Base-by-base conservation (phyloP, 2,888 invertebrate species). In the Antheraea assamensis region DNA sequence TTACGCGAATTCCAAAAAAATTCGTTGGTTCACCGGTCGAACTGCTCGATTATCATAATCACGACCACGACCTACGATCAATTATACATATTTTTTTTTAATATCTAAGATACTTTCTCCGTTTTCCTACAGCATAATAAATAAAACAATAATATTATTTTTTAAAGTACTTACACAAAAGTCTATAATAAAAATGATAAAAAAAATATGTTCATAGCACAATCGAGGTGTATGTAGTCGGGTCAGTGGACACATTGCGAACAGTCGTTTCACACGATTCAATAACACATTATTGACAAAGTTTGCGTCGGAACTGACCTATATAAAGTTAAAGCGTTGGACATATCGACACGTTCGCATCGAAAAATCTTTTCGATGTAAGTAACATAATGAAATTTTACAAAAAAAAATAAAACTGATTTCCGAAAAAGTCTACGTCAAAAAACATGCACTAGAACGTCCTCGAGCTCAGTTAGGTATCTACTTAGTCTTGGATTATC, bases 241-340 rank as follows among this genome's bases (percentile, higher is more conserved):
- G 61, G 61, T 61, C 61, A 61, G n/a, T 55, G 55, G 52, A 35
- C 35, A 52, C 66, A 31, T 66, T 49, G 49, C 72, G 21, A 72
- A 68, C 66, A 27, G 68, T 15, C 72, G 72, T 72, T 72, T 72
- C 72, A 24, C 72, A 61, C 61, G 61, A 73, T 73, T 73, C 77
- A 78, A 82, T 79, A 79, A 61, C 27, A 75, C 74, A 76, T 78
- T 82, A 83, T 81, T 83, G 80, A 78, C 75, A 76, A 83, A 78
- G 78, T 78, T 76, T 75, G 75, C 71, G 17, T 72, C 74, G 75
- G 78, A 82, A 64, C 74, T 74, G 80, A 71, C 78, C 81, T 73
- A 82, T 78, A 81, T 82, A 73, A 74, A 64, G 71, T 49, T 71
- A 49, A 74, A 35, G 73, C 71, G 5, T 64, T 47, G 58, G 66